A percentile compares a stretch with the other conserved stretches of the same genome.
phyloP scores from a whole-genome alignment of 1,140 invertebrate species.

The Drosophila funebris region DNA sequence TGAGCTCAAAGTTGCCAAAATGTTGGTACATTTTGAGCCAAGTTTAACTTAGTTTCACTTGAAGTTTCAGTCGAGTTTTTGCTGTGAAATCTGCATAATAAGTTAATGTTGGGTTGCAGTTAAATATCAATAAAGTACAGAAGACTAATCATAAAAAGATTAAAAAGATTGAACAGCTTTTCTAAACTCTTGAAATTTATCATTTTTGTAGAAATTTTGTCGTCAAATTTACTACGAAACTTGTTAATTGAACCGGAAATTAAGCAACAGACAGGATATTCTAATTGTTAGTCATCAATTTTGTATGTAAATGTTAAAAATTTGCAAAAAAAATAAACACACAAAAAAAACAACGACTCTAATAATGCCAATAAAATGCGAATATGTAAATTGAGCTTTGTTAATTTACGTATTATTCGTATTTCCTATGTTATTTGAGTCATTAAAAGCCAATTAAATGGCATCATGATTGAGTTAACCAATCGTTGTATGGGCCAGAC shows the following conservation, averaged over 20 bases:
- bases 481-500: slow-evolving; percentile 2
- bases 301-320: slow-evolving; percentile 3
- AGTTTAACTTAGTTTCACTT: too few species aligned
- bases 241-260: slow-evolving; percentile 10
- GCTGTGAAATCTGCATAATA: too few species aligned
- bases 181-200: too few species aligned
- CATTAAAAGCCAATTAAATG: slow-evolving; percentile 47
- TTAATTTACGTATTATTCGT: slow-evolving; percentile 18
- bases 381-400: slow-evolving; percentile 35
- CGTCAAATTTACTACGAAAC: background rate
- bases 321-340: background rate
- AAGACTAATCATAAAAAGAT: too few species aligned
- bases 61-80: too few species aligned
- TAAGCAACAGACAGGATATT: slow-evolving; percentile 15
- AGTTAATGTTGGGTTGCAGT: too few species aligned
- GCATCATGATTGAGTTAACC: slow-evolving; percentile 11
- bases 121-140: too few species aligned
- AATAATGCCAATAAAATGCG: slow-evolving; percentile 27
- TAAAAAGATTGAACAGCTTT: too few species aligned
- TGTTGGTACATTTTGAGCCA: too few species aligned
- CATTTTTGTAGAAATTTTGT: too few species aligned
- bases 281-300: slow-evolving; percentile 2
- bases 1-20: background rate
- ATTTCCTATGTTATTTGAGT: slow-evolving; percentile 66
- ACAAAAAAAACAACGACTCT: background rate